phyloP scores from a whole-genome alignment of 2,113 vertebrate species.

The Crotalus helleri region DNA sequence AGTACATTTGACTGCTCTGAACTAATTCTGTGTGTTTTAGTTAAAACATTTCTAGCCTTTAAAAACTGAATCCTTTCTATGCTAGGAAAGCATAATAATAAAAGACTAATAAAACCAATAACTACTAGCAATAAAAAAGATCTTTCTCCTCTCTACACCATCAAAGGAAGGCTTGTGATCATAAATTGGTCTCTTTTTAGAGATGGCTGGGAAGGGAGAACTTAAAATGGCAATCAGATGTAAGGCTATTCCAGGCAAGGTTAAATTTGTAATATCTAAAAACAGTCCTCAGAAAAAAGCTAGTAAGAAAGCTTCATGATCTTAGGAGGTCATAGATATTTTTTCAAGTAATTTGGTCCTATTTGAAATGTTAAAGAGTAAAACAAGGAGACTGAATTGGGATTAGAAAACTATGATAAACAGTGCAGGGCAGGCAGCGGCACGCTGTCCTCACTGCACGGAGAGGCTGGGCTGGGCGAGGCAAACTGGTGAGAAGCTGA shows the following conservation, averaged over 20 bases:
- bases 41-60: background rate
- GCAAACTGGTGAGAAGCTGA: too few species aligned
- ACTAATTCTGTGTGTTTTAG: background rate
- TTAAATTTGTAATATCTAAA: background rate
- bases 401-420: background rate
- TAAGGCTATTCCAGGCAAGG: background rate
- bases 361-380: background rate
- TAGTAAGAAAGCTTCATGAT: background rate
- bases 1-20: background rate
- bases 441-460: too few species aligned
- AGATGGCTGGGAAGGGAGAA: background rate
- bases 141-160: background rate
- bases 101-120: background rate
- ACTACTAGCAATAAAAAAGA: background rate
- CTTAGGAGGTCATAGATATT: background rate
- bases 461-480: too few species aligned
- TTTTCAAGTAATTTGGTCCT: background rate
- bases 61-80: background rate
- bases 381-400: background rate
- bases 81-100: background rate
- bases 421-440: background rate
- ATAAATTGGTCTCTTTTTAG: background rate
- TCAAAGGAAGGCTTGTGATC: background rate
- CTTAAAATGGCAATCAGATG: background rate
- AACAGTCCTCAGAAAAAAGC: background rate